Evolutionary conservation across 2,113 vertebrate genomes (phyloP), one percentile per base, ranked within the genome.

Genomic region (Herpailurus yagouaroundi): DNA sequence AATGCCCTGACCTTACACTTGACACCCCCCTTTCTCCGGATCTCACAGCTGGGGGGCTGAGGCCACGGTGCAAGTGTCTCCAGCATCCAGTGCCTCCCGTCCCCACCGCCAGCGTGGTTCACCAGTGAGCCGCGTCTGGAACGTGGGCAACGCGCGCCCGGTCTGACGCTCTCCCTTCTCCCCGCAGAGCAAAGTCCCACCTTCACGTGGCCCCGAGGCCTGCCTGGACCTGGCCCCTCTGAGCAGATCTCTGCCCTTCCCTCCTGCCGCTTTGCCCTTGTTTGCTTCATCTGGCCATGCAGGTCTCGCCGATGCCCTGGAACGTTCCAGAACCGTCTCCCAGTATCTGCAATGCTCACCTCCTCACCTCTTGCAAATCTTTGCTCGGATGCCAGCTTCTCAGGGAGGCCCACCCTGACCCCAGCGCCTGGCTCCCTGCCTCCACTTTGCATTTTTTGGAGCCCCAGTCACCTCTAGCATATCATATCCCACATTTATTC

Each of bases 61-160:
- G n/a, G 21, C 27, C 57, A 27, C 4, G 3, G 45, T 1, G 8
- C 41, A 6, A 6, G 16, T 23, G 55, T 64, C 41, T 52, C 41
- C 31, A 5, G 13, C 66, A 0, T 23, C 25, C n/a, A 3, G 1
- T 4, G 21, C 21, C 19, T n/a, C n/a, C 52, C 27, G 11, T 5
- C 14, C 1, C 55, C 0, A 0, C n/a, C 11, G 45, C 45, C 0
- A 10, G 41, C 14, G 1, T 15, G 4, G 45, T 29, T 41, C 41
- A 9, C 41, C 23, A 3, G 3, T 13, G 10, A 15, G 10, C 68
- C 5, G 2, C 0, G 0, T 33, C 93, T 81, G 23, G 55, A 50
- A 31, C 14, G 5, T 8, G 18, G 7, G 25, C 25, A 66, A 52
- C 25, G 7, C 0, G 0, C 19, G 14, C n/a, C 48, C 73, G 19